Evolutionary conservation across 2,888 invertebrate species (phyloP).

Genomic region (Caenorhabditis sp.): DNA sequence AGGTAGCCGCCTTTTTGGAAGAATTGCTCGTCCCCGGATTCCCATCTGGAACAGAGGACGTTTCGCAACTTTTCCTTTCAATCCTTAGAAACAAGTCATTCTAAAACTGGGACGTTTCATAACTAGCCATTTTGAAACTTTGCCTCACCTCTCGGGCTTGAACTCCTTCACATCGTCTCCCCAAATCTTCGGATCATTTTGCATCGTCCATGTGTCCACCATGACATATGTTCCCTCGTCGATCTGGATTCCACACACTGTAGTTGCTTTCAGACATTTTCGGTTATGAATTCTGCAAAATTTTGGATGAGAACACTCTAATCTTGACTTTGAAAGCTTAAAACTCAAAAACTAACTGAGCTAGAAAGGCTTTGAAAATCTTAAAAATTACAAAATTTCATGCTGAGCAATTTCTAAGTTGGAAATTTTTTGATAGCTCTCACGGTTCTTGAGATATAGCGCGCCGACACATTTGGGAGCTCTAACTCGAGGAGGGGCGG

Average conservation of each 20-base stretch:
- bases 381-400: too few species aligned
- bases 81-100: too few species aligned
- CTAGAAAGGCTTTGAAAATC: too few species aligned
- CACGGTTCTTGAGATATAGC: too few species aligned
- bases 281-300: conserved; percentile 51
- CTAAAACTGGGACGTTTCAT: too few species aligned
- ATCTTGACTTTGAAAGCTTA: too few species aligned
- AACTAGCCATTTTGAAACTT: not conserved
- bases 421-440: too few species aligned
- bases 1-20: conserved; percentile 55
- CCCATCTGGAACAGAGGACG: conserved; percentile 74
- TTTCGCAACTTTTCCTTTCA: not conserved
- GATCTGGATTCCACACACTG: conserved; percentile 72
- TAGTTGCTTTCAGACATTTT: conserved; percentile 66
- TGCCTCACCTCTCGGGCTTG: conserved; percentile 63
- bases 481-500: too few species aligned
- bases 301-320: too few species aligned
- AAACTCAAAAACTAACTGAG: too few species aligned
- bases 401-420: too few species aligned
- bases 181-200: conserved; percentile 51
- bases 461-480: too few species aligned
- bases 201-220: conserved; percentile 61
- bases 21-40: conserved; percentile 61
- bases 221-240: conserved; percentile 63
- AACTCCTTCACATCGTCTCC: conserved; percentile 72